Base-by-base conservation (phyloP, 2,888 invertebrate genomes). In the Vanessa cardui region DNA sequence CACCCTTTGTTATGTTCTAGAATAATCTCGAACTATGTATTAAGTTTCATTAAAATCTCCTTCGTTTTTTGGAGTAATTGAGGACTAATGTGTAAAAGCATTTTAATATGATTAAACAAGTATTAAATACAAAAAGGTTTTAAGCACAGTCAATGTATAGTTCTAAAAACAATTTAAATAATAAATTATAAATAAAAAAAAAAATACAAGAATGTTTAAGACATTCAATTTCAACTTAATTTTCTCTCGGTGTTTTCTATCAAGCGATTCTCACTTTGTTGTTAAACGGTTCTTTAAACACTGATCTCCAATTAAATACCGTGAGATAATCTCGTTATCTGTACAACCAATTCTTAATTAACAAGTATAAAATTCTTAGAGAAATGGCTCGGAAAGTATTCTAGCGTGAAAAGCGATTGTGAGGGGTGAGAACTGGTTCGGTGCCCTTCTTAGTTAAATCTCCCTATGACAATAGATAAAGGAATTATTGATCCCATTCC, bases 241-340 rank as follows among this genome's bases (percentile, higher is more conserved):
- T 70, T 69, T 69, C 63, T 63, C 61, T 68, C 69, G 58, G 64
- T 73, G 71, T 70, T 72, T 71, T 71, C 64, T 65, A 67, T 64
- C 71, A 72, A 76, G 72, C 66, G 71, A 73, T 76, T 74, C 68
- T 69, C 72, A 70, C 70, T 76, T 76, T 74, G 74, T 74, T 74
- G 72, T 75, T 76, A 72, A 76, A 75, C 72, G 75, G 68, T 72
- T 72, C 69, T 77, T 77, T 79, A 78, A 79, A 81, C 82, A 80
- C 77, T 76, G 79, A 81, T 81, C 76, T 76, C 74, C 82, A 86
- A 86, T 84, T 84, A 87, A 87, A 86, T 76, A 81, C 81, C 83
- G 76, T 80, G 81, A 78, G 80, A 85, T 88, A 86, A 90, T 89
- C 88, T 80, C 77, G 84, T 89, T 88, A 87, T 85, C 83, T 76